These are phyloP conservation scores for Cinclus cinclus DNA, from an alignment of 2,113 vertebrate genomes.

Conservation along the genomic window DNA sequence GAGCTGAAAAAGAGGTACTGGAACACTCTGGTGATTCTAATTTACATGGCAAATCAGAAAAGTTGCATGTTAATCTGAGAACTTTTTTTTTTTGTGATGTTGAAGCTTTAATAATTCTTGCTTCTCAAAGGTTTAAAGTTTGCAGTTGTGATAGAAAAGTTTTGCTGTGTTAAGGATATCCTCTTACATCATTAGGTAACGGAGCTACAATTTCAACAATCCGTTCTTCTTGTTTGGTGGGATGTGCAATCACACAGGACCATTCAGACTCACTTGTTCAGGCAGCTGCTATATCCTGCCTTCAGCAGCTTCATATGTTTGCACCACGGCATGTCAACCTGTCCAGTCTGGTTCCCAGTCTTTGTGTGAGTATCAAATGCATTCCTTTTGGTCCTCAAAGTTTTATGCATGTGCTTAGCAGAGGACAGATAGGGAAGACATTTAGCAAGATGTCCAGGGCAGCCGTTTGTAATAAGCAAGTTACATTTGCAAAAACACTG, in stretches of 20 bases:
- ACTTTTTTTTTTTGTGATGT: not conserved
- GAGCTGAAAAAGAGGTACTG: not conserved
- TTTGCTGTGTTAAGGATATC: not conserved
- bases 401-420: not conserved
- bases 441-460: not conserved
- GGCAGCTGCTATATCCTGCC: constrained; percentile 96
- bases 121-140: not conserved
- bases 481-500: not conserved
- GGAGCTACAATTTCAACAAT: constrained; percentile 94
- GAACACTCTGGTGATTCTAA: not conserved
- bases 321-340: constrained; percentile 97
- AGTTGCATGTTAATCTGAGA: not conserved
- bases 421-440: not conserved
- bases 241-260: constrained; percentile 98
- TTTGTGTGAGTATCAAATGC: constrained; percentile 81
- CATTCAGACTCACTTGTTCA: constrained; percentile 97
- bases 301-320: constrained; percentile 99
- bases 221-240: constrained; percentile 96
- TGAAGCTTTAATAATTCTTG: not conserved
- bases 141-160: not conserved
- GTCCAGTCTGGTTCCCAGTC: constrained; percentile 95
- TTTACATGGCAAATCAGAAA: not conserved
- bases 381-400: not conserved
- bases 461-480: not conserved
- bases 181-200: constrained; percentile 79